Evolutionary conservation across 2,113 vertebrate species (phyloP).

Genomic region (Otocyon megalotis): DNA sequence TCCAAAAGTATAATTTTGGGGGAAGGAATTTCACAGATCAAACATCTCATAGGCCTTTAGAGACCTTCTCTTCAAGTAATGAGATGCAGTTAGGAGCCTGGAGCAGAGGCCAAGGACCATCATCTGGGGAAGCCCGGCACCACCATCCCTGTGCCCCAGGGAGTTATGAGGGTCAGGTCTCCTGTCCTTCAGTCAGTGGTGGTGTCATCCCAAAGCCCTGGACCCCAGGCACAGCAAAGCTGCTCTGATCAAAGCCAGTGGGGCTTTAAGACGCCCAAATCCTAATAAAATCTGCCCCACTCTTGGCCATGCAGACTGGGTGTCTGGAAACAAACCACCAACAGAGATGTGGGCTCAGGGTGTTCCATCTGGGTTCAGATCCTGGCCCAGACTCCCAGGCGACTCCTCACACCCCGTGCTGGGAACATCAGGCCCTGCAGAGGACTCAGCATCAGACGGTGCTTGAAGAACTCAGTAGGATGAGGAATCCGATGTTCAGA

Average conservation of each 20-base stretch:
- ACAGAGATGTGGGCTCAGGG: fast-evolving
- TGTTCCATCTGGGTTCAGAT: fast-evolving
- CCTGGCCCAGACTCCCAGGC: fast-evolving
- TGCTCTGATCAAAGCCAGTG: fast-evolving
- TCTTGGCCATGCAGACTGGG: fast-evolving
- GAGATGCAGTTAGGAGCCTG: neutral
- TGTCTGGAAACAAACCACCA: neutral
- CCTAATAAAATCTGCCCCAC: fast-evolving
- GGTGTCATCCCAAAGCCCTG: fast-evolving
- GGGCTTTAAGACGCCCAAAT: neutral
- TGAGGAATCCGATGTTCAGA: neutral
- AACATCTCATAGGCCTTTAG: neutral
- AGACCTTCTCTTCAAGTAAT: fast-evolving
- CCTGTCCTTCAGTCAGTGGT: neutral
- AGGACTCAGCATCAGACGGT: neutral
- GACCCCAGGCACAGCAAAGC: fast-evolving
- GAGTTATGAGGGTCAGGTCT: too few species aligned
- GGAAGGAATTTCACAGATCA: neutral
- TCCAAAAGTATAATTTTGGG: neutral
- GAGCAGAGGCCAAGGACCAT: neutral
- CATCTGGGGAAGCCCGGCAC: neutral
- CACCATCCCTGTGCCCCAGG: neutral
- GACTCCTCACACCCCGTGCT: neutral
- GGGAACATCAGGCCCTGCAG: neutral
- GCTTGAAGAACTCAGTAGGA: neutral